A percentile compares a stretch with the other conserved stretches of the same genome.
phyloP scores from a whole-genome alignment of 2,888 invertebrate genomes.

The Noctua janthina region DNA sequence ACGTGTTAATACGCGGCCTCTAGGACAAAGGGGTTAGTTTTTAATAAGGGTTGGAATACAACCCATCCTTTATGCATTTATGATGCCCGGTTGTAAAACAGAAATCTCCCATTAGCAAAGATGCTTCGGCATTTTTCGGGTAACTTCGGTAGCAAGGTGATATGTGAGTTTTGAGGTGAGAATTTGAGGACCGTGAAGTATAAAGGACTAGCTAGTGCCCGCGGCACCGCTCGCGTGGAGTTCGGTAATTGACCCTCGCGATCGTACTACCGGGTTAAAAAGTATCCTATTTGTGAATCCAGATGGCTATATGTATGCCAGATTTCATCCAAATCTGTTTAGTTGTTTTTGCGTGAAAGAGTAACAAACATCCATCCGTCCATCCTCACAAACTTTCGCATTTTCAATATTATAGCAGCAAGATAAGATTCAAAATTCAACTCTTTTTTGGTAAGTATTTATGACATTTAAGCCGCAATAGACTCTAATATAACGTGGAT shows the following conservation, averaged over 20 bases:
- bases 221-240: background rate
- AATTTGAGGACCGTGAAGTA: background rate
- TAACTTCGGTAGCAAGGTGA: constrained; percentile 57
- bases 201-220: background rate
- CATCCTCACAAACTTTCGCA: background rate
- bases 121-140: constrained; percentile 58
- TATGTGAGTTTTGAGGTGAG: constrained; percentile 26
- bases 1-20: constrained; percentile 81
- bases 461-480: background rate
- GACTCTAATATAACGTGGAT: background rate
- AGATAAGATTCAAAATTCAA: background rate
- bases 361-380: background rate
- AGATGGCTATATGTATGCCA: background rate
- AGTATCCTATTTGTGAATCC: background rate
- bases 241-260: background rate
- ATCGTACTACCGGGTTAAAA: background rate
- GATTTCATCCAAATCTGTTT: background rate
- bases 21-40: constrained; percentile 78
- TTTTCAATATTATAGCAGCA: background rate
- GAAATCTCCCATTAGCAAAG: constrained; percentile 74
- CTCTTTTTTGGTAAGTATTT: background rate
- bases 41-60: constrained; percentile 69
- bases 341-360: background rate
- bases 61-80: constrained; percentile 79
- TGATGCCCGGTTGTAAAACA: constrained; percentile 78